Conservation (phyloP, 2,113 vertebrate species). For the Trochalopteron elliotii region DNA sequence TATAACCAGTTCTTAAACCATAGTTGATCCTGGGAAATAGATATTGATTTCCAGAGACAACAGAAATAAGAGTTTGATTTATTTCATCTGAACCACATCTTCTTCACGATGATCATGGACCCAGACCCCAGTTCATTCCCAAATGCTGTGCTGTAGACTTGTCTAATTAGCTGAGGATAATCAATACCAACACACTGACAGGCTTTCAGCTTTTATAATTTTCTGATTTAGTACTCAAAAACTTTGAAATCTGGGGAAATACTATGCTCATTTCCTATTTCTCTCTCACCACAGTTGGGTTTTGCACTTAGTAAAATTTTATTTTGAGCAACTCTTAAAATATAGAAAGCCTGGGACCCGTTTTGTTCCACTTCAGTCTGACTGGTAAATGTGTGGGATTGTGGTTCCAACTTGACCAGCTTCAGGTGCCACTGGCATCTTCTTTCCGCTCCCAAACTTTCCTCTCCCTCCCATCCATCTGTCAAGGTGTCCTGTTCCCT, state of each 20-base stretch:
- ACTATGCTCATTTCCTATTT: not conserved
- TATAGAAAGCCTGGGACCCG: not conserved
- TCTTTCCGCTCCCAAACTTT: not conserved
- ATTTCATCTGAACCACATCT: not conserved
- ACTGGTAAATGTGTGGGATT: not conserved
- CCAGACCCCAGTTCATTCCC: not conserved
- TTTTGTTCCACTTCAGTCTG: not conserved
- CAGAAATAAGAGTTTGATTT: not conserved
- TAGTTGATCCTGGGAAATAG: not conserved
- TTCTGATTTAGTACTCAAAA: not conserved
- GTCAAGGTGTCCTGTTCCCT: not conserved
- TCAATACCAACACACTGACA: not conserved
- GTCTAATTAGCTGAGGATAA: not conserved
- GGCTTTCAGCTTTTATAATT: not conserved
- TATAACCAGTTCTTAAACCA: not conserved
- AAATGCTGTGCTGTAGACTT: not conserved
- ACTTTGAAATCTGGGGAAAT: not conserved
- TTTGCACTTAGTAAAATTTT: not conserved
- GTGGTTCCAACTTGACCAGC: not conserved
- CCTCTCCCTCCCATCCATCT: not conserved
- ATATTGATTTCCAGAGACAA: not conserved
- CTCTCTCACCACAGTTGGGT: not conserved
- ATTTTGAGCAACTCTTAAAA: not conserved
- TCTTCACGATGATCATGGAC: not conserved
- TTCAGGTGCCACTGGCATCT: not conserved